phyloP scores from a whole-genome alignment of 2,797 vertebrate genomes.

The Apogon talboti region DNA sequence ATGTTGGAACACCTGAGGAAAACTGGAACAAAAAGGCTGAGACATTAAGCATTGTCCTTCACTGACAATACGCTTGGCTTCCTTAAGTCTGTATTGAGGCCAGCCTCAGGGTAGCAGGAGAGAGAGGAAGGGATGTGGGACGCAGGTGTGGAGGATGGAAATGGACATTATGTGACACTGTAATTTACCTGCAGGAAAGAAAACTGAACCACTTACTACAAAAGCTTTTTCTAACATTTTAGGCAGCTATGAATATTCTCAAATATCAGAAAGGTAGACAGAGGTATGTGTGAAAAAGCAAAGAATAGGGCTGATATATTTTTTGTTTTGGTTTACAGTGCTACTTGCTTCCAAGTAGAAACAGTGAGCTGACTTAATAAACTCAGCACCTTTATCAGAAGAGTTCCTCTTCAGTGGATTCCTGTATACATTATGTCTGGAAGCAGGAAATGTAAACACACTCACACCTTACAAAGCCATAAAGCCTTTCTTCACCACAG shows the following conservation, averaged over 20 bases:
- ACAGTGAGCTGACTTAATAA: constrained; percentile 48
- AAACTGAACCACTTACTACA: constrained; percentile 15
- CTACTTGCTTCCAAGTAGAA: constrained; percentile 26
- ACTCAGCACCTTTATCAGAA: constrained; percentile 31
- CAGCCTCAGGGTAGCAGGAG: constrained; percentile 49
- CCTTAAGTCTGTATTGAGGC: constrained; percentile 59
- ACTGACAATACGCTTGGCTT: constrained; percentile 44
- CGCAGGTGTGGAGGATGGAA: constrained; percentile 61
- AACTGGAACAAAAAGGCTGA: constrained; percentile 27
- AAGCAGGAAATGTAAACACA: constrained; percentile 26
- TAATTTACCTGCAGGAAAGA: constrained; percentile 51
- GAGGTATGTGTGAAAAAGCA: constrained; percentile 1
- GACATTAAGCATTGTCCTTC: constrained; percentile 51
- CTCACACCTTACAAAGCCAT: background rate
- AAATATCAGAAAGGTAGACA: constrained; percentile 16
- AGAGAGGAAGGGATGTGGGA: constrained; percentile 52
- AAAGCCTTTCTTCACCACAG: constrained; percentile 9
- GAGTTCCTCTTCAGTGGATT: constrained; percentile 34
- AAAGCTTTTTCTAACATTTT: constrained; percentile 23
- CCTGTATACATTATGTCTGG: constrained; percentile 36
- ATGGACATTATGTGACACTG: constrained; percentile 60
- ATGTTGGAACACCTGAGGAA: constrained; percentile 27
- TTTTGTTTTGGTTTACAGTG: constrained; percentile 52
- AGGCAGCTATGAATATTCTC: constrained; percentile 16
- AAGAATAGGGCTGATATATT: constrained; percentile 23